These are phyloP conservation scores for Argya squamiceps DNA, from an alignment of 2,797 vertebrate genomes.

Conservation along the genomic window DNA sequence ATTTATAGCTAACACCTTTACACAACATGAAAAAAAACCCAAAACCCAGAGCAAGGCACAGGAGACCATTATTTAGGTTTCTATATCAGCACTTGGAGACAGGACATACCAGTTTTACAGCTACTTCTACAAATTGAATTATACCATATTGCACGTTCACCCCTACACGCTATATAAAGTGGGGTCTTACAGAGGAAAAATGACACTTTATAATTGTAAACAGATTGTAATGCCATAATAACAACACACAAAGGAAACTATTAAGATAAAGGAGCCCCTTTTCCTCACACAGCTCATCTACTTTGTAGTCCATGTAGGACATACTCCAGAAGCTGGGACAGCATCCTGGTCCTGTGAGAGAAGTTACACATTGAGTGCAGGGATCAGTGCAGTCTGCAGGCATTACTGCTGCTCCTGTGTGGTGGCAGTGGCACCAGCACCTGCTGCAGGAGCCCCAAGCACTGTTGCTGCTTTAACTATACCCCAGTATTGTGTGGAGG, in stretches of 20 bases:
- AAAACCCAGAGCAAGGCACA: neutral
- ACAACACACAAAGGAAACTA: neutral
- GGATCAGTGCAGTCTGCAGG: neutral
- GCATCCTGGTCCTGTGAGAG: neutral
- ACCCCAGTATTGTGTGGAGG: neutral
- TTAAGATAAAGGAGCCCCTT: neutral
- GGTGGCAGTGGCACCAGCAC: neutral
- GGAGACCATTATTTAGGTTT: conserved; percentile 1
- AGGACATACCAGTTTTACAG: neutral
- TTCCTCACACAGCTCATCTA: neutral
- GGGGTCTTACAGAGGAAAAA: neutral
- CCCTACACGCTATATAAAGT: neutral
- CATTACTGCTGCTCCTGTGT: neutral
- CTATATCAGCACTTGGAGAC: neutral
- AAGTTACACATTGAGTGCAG: rapidly evolving
- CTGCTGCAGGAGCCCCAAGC: neutral
- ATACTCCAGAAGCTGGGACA: neutral
- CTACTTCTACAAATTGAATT: neutral
- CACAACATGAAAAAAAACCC: neutral
- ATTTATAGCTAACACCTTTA: conserved; percentile 34
- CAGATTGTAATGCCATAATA: neutral
- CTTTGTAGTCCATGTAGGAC: neutral
- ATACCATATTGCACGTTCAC: neutral
- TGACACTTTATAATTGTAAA: neutral
- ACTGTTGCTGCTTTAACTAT: neutral